Evolutionary conservation across 2,888 invertebrate genomes (phyloP), one percentile per base, ranked within the genome.

Genomic region (Aspidiotus rigidus): DNA sequence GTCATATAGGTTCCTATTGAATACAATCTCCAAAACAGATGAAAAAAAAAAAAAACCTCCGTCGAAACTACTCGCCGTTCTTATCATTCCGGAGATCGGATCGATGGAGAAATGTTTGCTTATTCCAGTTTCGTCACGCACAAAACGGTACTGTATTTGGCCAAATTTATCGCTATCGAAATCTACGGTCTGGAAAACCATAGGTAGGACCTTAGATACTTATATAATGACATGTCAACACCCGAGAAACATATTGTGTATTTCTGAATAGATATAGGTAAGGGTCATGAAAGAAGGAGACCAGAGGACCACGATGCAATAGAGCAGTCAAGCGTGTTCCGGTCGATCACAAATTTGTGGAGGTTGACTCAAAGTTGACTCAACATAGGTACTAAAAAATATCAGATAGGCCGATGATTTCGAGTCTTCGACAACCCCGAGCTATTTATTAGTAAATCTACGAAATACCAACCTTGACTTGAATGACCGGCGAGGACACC

Each of bases 101-200:
- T 90, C 88, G 41, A 95, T 83, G 41, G 81, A 79, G 76, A 93
- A 90, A 75, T 86, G 89, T 75, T 77, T 80, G 49, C 76, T 80
- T 81, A 79, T 82, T 0, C 79, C 81, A 74, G 79, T 80, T 59
- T 76, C 77, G 61, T 72, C 72, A 59, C 75, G 74, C 9, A 76
- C 73, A 60, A 81, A 72, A 56, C 75, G 83, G 78, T 91, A 95
- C 72, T 85, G 84, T 28, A 95, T 80, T 75, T 85, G 85, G 1
- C 93, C 93, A 77, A 84, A 90, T 72, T 86, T 85, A 0, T 91
- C 91, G 69, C 89, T 88, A 77, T 96, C 95, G 73, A 84, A 84
- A 78, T 96, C 95, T 73, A 86, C 85, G 0, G 95, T 94, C 83
- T 89, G 72, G 62, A 74, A 49, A 49, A 13, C 6, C 10, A 49